Evolutionary conservation across 2,113 vertebrate genomes (phyloP).

Genomic region (Rhabdornis inornatus): DNA sequence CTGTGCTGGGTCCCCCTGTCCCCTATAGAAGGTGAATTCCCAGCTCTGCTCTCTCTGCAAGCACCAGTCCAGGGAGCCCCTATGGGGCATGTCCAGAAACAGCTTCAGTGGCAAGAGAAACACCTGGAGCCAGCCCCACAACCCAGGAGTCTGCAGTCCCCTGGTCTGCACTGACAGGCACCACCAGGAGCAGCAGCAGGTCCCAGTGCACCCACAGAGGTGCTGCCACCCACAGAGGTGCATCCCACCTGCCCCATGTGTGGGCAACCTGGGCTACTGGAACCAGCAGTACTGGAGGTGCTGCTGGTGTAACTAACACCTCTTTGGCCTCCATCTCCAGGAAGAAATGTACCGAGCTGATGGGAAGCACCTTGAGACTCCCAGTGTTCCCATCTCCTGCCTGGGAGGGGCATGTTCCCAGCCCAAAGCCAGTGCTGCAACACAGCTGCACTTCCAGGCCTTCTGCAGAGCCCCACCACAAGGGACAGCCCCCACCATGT

Average conservation of each 20-base stretch:
- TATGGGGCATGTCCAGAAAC: neutral
- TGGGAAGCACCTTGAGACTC: neutral
- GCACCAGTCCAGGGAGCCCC: neutral
- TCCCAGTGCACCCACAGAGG: neutral
- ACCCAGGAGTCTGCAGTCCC: neutral
- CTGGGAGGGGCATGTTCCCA: neutral
- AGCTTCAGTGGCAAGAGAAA: neutral
- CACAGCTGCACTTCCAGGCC: neutral
- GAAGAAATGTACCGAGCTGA: neutral
- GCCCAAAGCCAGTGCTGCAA: neutral
- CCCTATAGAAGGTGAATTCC: neutral
- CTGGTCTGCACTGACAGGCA: neutral
- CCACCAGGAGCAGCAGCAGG: neutral
- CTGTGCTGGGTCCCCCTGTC: neutral
- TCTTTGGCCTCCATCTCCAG: neutral
- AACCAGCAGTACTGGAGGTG: neutral
- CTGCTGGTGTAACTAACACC: neutral
- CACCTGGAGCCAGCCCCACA: neutral
- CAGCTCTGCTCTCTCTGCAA: neutral
- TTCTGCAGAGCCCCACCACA: neutral
- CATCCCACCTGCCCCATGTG: rapidly evolving
- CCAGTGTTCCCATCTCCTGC: neutral
- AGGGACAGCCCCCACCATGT: neutral
- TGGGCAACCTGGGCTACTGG: no score
- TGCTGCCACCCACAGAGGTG: neutral